phyloP scores from a whole-genome alignment of 2,888 invertebrate genomes.

The Mechanitis mazaeus region DNA sequence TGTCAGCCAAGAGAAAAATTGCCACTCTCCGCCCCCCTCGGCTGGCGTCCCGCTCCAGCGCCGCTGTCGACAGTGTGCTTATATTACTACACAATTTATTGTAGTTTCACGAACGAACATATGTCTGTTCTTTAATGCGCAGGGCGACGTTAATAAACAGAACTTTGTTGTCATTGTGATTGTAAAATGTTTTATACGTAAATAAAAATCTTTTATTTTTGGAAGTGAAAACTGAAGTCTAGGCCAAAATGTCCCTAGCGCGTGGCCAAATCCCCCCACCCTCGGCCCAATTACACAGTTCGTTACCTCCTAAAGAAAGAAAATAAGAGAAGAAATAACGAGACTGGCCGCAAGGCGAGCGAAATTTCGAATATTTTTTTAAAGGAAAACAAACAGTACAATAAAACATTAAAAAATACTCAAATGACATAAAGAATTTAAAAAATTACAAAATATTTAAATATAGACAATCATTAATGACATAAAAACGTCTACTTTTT shows the following conservation, averaged over 20 bases:
- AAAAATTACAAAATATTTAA: too few species aligned
- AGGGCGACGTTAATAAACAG: too few species aligned
- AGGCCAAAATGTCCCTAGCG: conserved; percentile 46
- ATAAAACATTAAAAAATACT: too few species aligned
- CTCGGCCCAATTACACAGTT: conserved; percentile 65
- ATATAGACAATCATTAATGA: too few species aligned
- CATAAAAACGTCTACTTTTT: background rate
- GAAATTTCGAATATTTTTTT: conserved; percentile 25
- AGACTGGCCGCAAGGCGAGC: conserved; percentile 42
- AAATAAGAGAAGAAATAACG: conserved; percentile 56
- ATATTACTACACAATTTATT: conserved; percentile 71
- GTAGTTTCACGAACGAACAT: conserved; percentile 62
- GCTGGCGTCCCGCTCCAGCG: conserved; percentile 30
- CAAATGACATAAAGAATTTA: background rate
- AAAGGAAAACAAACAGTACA: conserved; percentile 3
- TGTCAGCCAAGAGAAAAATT: conserved; percentile 76
- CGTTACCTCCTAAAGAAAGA: conserved; percentile 64
- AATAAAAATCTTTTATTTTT: background rate
- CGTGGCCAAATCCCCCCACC: conserved; percentile 44
- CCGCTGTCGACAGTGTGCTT: conserved; percentile 66
- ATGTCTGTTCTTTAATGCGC: conserved; percentile 6
- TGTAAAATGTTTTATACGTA: too few species aligned
- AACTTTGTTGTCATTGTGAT: too few species aligned
- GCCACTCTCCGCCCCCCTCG: conserved; percentile 54
- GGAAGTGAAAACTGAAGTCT: conserved; percentile 36